phyloP scores from a whole-genome alignment of 2,888 invertebrate species.

The Tenthredo livida region DNA sequence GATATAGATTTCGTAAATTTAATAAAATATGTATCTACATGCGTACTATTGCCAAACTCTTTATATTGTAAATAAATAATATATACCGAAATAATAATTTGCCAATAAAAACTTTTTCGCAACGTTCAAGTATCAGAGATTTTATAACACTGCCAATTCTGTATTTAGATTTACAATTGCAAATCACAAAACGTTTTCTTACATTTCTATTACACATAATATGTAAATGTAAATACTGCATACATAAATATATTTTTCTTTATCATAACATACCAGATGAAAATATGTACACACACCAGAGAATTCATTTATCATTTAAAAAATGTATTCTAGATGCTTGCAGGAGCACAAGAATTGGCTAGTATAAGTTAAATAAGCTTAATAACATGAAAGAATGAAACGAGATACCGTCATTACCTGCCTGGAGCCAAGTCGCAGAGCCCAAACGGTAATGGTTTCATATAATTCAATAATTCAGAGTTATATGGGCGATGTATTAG shows the following conservation, averaged over 20 bases:
- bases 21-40: neutral
- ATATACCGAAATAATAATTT: neutral
- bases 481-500: neutral
- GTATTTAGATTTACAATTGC: neutral
- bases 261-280: too few relatives aligned
- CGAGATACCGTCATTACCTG: constrained; percentile 77
- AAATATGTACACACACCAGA: too few relatives aligned
- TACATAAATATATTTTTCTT: too few relatives aligned
- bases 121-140: constrained; percentile 11
- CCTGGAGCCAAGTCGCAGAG: constrained; percentile 75
- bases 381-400: constrained; percentile 77
- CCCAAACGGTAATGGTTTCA: constrained; percentile 73
- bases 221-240: too few relatives aligned
- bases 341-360: constrained; percentile 64
- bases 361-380: constrained; percentile 70
- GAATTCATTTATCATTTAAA: constrained; percentile 42
- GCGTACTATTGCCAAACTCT: constrained; percentile 9
- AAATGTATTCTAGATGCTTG: constrained; percentile 70
- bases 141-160: constrained; percentile 3
- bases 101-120: constrained; percentile 9
- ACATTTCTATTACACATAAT: too few relatives aligned
- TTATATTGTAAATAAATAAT: neutral
- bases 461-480: neutral
- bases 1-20: neutral
- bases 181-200: neutral